These are phyloP conservation scores for Neofelis nebulosa DNA, from an alignment of 2,113 vertebrate genomes.

Conservation along the genomic window DNA sequence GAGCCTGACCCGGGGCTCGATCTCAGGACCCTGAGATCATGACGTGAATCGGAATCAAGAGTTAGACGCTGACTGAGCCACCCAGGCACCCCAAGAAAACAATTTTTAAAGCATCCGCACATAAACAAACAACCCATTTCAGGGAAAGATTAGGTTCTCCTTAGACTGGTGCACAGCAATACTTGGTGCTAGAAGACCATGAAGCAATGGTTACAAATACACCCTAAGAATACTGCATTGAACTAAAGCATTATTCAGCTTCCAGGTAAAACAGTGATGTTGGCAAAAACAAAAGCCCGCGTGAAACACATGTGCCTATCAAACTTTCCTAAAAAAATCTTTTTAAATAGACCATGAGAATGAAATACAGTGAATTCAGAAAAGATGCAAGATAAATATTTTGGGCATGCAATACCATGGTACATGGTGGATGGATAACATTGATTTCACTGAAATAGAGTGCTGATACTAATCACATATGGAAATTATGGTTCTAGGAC, in stretches of 20 bases:
- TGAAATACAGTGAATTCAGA: neutral
- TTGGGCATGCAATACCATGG: neutral
- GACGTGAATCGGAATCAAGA: too few relatives aligned
- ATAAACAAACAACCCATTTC: neutral
- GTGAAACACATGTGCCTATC: neutral
- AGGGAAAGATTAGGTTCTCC: slow-evolving; percentile 13
- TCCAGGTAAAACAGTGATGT: neutral
- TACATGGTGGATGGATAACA: neutral
- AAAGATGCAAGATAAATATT: neutral
- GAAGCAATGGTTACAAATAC: neutral
- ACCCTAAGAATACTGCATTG: neutral
- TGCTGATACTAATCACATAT: neutral
- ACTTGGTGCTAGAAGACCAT: neutral
- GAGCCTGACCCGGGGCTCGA: too few relatives aligned
- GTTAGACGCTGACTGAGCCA: too few relatives aligned
- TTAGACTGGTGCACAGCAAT: neutral
- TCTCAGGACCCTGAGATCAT: too few relatives aligned
- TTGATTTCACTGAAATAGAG: neutral
- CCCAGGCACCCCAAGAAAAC: neutral
- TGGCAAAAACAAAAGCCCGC: neutral
- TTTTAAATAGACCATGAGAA: neutral
- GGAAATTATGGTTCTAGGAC: neutral
- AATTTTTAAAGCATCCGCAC: neutral
- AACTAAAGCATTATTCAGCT: neutral
- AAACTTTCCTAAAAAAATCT: neutral